Evolutionary conservation across 2,888 invertebrate genomes (phyloP).

Genomic region (Drepana falcataria): DNA sequence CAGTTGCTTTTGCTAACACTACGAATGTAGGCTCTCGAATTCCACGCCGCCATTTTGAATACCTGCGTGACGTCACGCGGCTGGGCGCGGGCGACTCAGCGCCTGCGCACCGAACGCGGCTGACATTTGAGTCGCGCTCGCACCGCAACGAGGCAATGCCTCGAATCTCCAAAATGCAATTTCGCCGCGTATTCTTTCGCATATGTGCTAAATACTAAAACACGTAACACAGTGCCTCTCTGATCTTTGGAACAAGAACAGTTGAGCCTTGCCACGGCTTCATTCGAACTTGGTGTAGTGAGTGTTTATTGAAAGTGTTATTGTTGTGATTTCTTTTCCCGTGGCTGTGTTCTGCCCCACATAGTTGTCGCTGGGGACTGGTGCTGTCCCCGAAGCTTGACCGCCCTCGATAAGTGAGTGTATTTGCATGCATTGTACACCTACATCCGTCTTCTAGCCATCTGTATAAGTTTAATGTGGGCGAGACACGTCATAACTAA

Average conservation of each 20-base stretch:
- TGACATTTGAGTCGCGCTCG: slow-evolving; percentile 66
- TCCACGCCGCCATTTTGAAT: slow-evolving; percentile 76
- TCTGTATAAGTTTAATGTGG: slow-evolving; percentile 40
- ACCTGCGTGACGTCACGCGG: slow-evolving; percentile 70
- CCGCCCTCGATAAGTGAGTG: slow-evolving; percentile 65
- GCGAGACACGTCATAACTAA: slow-evolving; percentile 68
- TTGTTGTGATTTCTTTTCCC: slow-evolving; percentile 70
- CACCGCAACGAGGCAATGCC: slow-evolving; percentile 68
- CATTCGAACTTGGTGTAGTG: slow-evolving; percentile 50
- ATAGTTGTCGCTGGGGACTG: slow-evolving; percentile 54
- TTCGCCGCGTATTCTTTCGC: slow-evolving; percentile 57
- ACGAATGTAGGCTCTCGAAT: slow-evolving; percentile 70
- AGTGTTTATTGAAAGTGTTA: slow-evolving; percentile 59
- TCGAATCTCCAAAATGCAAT: slow-evolving; percentile 63
- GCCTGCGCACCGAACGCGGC: slow-evolving; percentile 52
- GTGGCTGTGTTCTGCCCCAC: slow-evolving; percentile 63
- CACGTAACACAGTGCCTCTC: slow-evolving; percentile 55
- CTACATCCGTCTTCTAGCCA: slow-evolving; percentile 51
- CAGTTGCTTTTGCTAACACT: slow-evolving; percentile 35
- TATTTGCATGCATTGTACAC: slow-evolving; percentile 59
- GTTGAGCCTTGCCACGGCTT: slow-evolving; percentile 48
- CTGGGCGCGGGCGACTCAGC: slow-evolving; percentile 67
- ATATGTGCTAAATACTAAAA: slow-evolving; percentile 55
- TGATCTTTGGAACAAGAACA: slow-evolving; percentile 71
- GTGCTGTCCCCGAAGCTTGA: slow-evolving; percentile 55